These are phyloP conservation scores for Clarias pachynema DNA, from an alignment of 2,797 vertebrate species.

Conservation along the genomic window DNA sequence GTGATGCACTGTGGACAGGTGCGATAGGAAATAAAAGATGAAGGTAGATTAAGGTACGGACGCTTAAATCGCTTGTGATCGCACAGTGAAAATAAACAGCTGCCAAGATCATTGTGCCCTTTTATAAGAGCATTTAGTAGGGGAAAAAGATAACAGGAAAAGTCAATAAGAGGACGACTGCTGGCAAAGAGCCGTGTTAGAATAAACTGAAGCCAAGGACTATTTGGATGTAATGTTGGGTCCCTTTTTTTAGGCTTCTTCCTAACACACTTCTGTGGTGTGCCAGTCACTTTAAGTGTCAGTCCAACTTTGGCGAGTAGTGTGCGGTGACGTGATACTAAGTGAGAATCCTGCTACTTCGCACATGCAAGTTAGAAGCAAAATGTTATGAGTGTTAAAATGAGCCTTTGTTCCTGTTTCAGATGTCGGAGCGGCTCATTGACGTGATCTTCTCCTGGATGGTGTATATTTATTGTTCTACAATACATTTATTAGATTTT, in stretches of 20 bases:
- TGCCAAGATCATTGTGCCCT: constrained; percentile 2
- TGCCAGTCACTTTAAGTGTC: neutral
- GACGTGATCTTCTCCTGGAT: neutral
- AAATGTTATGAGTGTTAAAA: neutral
- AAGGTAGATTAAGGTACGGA: neutral
- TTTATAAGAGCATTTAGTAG: neutral
- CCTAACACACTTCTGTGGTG: neutral
- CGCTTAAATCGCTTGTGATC: neutral
- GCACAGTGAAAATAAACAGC: neutral
- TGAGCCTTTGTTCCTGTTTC: neutral
- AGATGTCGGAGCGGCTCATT: neutral
- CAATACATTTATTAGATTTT: neutral
- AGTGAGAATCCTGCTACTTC: neutral
- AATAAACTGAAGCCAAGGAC: neutral
- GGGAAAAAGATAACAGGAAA: constrained; percentile 13
- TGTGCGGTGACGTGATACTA: neutral
- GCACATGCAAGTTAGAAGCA: neutral
- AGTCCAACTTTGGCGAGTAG: neutral
- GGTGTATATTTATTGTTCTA: neutral
- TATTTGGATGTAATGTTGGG: neutral
- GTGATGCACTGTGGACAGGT: neutral
- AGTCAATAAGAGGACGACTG: constrained; percentile 10
- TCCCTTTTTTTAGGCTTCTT: constrained; percentile 3
- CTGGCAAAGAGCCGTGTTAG: neutral
- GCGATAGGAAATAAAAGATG: neutral